Evolutionary conservation across 1,140 invertebrate species (phyloP), one percentile per base, ranked within the genome.

Genomic region (Akabosia matsudoensis): DNA sequence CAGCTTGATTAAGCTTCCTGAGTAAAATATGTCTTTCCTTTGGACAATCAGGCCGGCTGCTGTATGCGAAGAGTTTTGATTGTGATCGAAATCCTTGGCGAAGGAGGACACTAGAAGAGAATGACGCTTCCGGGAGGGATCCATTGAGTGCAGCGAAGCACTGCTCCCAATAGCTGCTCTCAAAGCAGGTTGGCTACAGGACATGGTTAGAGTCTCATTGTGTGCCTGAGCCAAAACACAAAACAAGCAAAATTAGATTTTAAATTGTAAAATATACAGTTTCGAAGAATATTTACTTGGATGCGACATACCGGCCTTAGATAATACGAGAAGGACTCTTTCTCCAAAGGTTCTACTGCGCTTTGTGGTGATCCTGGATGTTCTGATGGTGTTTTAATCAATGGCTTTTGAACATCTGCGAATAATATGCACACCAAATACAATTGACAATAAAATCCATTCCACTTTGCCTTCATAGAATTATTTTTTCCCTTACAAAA

Each of bases 11-110:
- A 95, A 85, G 82, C 91, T 93, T 74, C 93, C 92, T 82, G 91
- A 91, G 83, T 96, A 96, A 80, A 97, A 90, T 0, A 95, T 90
- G 84, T 97, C 95, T 61, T 92, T 92, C 28, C 93, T 86, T 82
- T 92, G 90, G 88, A 95, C 90, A n/a, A 93, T 89, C 26, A 92
- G 91, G 78, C 88, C 89, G 33, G 82, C 82, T 79, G 82, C 80
- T 70, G 61, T 31, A 73, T 52, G 51, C 70, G 31, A 64, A 33
- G 34, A 71, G 67, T 75, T 45, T 71, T 33, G 70, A 22, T 72
- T 52, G 18, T 74, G n/a, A 61, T 74, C 75, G 10, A 61, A 26
- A 13, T 34, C 34, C 52, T 72, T 70, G 70, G 52, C 70, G 31
- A 74, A 74, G 10, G 67, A 76, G 10, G 45, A 10, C 61, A 75